Conservation (phyloP, 2,113 vertebrate genomes). For the Pogonocichla stellata region DNA sequence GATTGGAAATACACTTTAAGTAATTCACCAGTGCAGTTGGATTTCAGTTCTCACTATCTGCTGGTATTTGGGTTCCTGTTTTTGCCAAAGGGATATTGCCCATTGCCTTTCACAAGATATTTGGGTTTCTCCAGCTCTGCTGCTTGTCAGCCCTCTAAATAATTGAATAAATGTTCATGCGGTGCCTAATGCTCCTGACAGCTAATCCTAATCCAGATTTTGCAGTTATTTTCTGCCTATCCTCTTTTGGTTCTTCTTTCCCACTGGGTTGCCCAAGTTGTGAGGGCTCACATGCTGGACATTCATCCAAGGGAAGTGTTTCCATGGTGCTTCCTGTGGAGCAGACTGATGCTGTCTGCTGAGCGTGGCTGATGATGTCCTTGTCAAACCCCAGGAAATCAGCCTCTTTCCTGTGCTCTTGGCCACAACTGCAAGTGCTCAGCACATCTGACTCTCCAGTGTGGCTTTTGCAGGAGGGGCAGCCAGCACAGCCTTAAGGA, state of each 20-base stretch:
- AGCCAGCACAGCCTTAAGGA: not conserved
- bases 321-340: not conserved
- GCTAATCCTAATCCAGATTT: not conserved
- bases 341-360: not conserved
- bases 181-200: not conserved
- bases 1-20: not conserved
- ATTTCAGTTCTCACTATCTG: not conserved
- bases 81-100: not conserved
- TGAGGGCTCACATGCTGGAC: not conserved
- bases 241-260: not conserved
- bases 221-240: not conserved
- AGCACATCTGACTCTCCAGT: not conserved
- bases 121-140: not conserved
- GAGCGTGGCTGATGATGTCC: not conserved
- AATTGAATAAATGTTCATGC: not conserved
- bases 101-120: not conserved
- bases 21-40: not conserved
- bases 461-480: not conserved
- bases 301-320: not conserved
- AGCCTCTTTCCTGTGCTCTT: not conserved
- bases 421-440: not conserved
- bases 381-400: not conserved
- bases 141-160: slow-evolving; percentile 1
- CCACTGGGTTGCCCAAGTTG: rapidly evolving
- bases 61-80: not conserved